Conservation (phyloP, 2,113 vertebrate species). For the Acrocephalus arundinaceus region DNA sequence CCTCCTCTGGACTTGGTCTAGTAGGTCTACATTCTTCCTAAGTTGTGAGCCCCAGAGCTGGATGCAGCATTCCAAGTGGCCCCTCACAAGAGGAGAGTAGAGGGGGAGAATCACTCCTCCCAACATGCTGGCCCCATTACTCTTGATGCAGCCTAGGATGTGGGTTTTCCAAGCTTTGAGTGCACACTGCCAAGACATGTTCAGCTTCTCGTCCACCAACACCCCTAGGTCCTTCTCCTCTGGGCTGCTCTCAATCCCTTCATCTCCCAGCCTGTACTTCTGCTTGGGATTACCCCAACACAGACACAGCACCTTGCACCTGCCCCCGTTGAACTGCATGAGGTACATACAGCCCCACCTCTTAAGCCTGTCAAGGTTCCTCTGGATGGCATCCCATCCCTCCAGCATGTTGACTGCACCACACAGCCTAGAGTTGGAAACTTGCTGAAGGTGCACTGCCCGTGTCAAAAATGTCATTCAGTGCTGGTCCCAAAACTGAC, state of each 20-base stretch:
- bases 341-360: too few species aligned
- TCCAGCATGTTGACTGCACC: neutral
- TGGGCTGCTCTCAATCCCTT: neutral
- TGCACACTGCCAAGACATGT: neutral
- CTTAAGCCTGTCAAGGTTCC: neutral
- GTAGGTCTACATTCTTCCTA: neutral
- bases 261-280: neutral
- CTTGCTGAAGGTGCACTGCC: neutral
- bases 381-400: neutral
- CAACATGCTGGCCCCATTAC: rapidly evolving
- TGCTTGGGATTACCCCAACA: neutral
- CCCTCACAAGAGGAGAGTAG: neutral
- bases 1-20: neutral
- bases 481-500: neutral
- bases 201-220: neutral
- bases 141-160: neutral
- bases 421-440: neutral
- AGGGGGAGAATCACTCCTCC: neutral
- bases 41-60: too few species aligned
- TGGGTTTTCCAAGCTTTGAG: neutral
- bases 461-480: neutral
- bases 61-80: neutral
- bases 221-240: neutral
- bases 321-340: rapidly evolving
- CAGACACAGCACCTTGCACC: neutral